A percentile compares a stretch with the other conserved stretches of the same genome.
phyloP scores from a whole-genome alignment of 2,888 invertebrate species.

The Sycophila texana region DNA sequence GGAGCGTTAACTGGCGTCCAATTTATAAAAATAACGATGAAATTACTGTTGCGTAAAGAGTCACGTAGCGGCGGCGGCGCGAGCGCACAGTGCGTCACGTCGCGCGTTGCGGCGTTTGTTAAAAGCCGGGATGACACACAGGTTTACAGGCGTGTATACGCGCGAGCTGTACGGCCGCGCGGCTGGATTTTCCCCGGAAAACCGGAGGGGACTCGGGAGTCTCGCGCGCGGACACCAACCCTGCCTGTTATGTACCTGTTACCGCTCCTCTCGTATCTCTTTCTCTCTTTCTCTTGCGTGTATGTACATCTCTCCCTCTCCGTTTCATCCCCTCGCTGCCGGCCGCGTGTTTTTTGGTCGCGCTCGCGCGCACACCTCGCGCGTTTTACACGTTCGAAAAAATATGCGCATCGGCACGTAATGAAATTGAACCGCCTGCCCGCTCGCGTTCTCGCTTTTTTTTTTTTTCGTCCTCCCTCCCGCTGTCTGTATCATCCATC shows the following conservation, averaged over 20 bases:
- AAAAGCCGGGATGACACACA: slow-evolving; percentile 53
- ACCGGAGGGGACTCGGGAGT: neutral
- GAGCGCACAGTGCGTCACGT: slow-evolving; percentile 30
- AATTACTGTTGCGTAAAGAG: slow-evolving; percentile 74
- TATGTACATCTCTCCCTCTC: neutral
- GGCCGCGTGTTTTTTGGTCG: slow-evolving; percentile 68
- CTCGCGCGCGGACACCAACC: slow-evolving; percentile 48
- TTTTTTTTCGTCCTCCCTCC: slow-evolving; percentile 21
- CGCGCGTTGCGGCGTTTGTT: slow-evolving; percentile 42
- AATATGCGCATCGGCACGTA: slow-evolving; percentile 74
- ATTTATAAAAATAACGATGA: slow-evolving; percentile 76
- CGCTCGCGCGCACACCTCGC: slow-evolving; percentile 55
- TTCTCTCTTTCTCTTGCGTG: slow-evolving; percentile 61
- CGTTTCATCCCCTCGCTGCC: slow-evolving; percentile 65
- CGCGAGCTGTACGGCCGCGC: slow-evolving; percentile 12
- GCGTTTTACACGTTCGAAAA: slow-evolving; percentile 73
- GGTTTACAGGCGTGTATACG: slow-evolving; percentile 47
- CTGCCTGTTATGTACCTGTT: slow-evolving; percentile 56
- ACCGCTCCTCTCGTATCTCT: slow-evolving; percentile 56
- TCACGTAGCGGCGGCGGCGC: slow-evolving; percentile 20
- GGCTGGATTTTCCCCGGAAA: slow-evolving; percentile 38
- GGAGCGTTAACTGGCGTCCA: slow-evolving; percentile 75
- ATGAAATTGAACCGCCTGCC: slow-evolving; percentile 66
- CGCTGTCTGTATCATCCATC: slow-evolving; percentile 1
- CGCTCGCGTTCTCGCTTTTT: slow-evolving; percentile 15